These are phyloP conservation scores for Oreochromis grahami DNA, from an alignment of 2,797 vertebrate genomes.

Conservation along the genomic window DNA sequence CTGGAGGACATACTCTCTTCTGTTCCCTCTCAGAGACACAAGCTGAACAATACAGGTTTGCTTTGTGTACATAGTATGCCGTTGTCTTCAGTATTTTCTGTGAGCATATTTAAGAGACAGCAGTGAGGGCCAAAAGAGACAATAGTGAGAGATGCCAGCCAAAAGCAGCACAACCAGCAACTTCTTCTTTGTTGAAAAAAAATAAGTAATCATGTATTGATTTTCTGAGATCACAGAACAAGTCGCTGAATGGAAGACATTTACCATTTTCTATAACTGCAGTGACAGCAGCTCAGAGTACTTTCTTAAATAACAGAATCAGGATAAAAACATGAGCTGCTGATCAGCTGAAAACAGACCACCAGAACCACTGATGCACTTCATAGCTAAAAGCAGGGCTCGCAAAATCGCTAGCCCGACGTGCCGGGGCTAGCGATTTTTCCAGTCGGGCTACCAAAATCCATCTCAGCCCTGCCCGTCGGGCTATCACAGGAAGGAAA, in stretches of 20 bases:
- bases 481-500: too few species aligned
- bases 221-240: neutral
- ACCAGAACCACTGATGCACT: neutral
- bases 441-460: too few species aligned
- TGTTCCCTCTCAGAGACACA: slow-evolving; percentile 11
- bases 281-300: neutral
- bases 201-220: neutral
- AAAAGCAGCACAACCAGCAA: neutral
- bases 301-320: neutral
- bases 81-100: neutral
- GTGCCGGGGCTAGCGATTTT: too few species aligned
- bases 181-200: neutral
- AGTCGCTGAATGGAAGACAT: neutral
- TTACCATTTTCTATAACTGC: neutral
- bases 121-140: neutral
- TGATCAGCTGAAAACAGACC: neutral
- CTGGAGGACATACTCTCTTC: slow-evolving; percentile 1
- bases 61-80: neutral
- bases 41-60: neutral
- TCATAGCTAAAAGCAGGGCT: neutral
- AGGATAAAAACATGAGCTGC: neutral
- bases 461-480: too few species aligned
- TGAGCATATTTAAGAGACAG: neutral
- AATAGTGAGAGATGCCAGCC: neutral
- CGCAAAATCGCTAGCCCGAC: too few species aligned